Base-by-base conservation (phyloP, 2,797 vertebrate genomes). In the Enteromius radiatus region DNA sequence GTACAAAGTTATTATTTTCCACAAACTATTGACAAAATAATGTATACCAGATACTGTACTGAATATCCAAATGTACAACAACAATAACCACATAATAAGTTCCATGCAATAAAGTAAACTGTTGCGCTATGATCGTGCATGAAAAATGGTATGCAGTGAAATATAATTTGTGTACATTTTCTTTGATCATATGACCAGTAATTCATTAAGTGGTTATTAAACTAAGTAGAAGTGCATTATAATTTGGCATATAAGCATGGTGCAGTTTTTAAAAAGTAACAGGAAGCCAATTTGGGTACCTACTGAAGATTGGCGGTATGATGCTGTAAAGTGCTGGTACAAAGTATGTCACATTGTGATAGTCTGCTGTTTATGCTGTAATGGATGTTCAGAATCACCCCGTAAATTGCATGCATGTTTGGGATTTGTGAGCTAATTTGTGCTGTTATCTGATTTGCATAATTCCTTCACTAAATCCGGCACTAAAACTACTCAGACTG, bases 321-420 rank as follows among this genome's bases (percentile, higher is more conserved):
- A 26, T 45, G 26, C 10, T 49, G 10, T 28, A 31, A 61, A 28
- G 2, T 71, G 1, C 17, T 5, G 2, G 69, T 71, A 4, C 12
- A 49, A 71, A 71, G 17, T 21, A 70, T 47, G 26, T 49, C 43
- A 73, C 69, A 73, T 73, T 33, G 28, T n/a, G 9, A 4, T 52
- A 49, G 26, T 31, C 28, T 49, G 15, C 69, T 71, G 69, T 5
- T 12, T 49, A 17, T 45, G 10, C n/a, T 1, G 1, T 8, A 69
- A 43, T 0, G 0, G 4, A 23, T 3, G 4, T 9, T 31, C 9
- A 21, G 28, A 47, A 70, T 15, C 26, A 19, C 26, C 17, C 19
- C 5, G 19, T 21, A 52, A 52, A 33, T 52, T 21, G 15, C 28
- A 7, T 19, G 28, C 61, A 64, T 64, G 3, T 19, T 64, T 33